Evolutionary conservation across 2,113 vertebrate genomes (phyloP), one percentile per base, ranked within the genome.

Genomic region (Malurus elegans): DNA sequence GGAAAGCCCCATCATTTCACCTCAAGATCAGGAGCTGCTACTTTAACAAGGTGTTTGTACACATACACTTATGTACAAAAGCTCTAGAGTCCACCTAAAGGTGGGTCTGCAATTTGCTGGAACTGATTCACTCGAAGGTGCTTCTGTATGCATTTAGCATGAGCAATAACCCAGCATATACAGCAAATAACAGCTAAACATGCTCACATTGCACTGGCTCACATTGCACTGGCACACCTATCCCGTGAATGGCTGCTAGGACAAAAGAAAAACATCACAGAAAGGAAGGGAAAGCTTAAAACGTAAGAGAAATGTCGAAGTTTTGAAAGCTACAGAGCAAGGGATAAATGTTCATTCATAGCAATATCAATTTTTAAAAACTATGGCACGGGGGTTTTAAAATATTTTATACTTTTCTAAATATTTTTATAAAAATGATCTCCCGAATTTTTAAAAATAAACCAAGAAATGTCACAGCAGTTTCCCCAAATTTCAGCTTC

Each of bases 401-500:
- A 93, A 89, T 70, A 8, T 38, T 38, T 38, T 38, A 38, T 38
- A 38, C 11, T 38, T 38, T 38, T 38, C 10, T 38, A 38, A 38
- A 25, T 79, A 91, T 88, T 88, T 92, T 94, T n/a, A 70, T 84
- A 92, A 97, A 90, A 91, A 82, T 47, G 50, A 92, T 79, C 90
- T 95, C 76, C 81, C 40, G 8, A 44, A 54, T 73, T 89, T 95
- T 88, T 4, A 94, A 96, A 97, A 96, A 86, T 78, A 96, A 97
- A 96, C 54, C 1, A 47, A 94, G 45, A 86, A 97, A 95, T 82
- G 72, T 57, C 93, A 86, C 73, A 96, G 81, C 53, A 78, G 83
- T 97, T 97, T 93, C 65, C 64, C 1, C 32, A 95, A 88, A 95
- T 85, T 95, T 94, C 86, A 97, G 76, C 74, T 95, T 95, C 86